Conservation (phyloP, 1,140 invertebrate species). For the Drosophila kikkawai region DNA sequence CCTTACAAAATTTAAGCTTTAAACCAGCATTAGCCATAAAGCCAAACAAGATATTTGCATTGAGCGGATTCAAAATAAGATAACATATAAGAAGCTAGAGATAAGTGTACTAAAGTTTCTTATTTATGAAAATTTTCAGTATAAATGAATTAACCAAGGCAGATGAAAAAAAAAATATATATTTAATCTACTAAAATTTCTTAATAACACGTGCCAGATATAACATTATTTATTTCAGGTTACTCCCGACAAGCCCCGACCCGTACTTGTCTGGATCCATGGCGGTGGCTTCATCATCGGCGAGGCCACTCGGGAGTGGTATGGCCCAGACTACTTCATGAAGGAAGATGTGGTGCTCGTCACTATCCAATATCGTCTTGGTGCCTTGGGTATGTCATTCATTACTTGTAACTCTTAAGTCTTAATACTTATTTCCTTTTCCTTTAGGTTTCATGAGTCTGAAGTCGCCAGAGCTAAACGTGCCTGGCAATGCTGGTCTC, state of each 20-base stretch:
- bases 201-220: neutral
- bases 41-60: neutral
- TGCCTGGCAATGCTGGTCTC: constrained; percentile 88
- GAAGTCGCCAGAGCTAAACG: constrained; percentile 70
- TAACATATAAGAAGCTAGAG: neutral
- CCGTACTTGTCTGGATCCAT: constrained; percentile 87
- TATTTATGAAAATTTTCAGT: neutral
- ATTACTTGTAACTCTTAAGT: too few relatives aligned
- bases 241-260: constrained; percentile 65
- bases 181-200: neutral
- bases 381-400: constrained; percentile 81
- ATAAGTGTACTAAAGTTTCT: too few relatives aligned
- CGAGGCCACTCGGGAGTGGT: constrained; percentile 74
- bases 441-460: constrained; percentile 74
- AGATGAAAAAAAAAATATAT: neutral
- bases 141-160: neutral
- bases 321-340: constrained; percentile 87
- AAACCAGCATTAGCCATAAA: neutral
- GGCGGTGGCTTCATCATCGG: constrained; percentile 88
- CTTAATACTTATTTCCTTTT: neutral
- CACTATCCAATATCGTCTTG: constrained; percentile 85
- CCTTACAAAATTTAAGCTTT: neutral
- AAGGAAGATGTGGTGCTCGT: constrained; percentile 86
- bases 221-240: constrained; percentile 34
- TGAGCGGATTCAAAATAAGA: neutral